Percentiles rank a stretch among this genome's conserved stretches.
Evolutionary conservation across 1,140 invertebrate genomes (phyloP).

Genomic region (Psilanteris sp.): DNA sequence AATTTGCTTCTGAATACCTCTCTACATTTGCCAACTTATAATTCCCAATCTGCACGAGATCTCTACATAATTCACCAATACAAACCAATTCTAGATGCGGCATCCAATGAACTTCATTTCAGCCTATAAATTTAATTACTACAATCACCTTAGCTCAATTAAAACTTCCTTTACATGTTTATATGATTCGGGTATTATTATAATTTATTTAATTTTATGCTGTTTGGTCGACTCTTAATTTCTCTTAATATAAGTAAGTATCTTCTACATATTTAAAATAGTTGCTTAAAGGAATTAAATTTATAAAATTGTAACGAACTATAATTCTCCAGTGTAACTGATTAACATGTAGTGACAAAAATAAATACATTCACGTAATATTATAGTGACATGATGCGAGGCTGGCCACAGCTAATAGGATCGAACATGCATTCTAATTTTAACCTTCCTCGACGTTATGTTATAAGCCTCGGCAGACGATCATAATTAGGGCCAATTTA

Average conservation of each 20-base stretch:
- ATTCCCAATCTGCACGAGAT: conserved; percentile 9
- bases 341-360: conserved; percentile 52
- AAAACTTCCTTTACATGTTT: conserved; percentile 11
- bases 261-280: conserved; percentile 11
- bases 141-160: conserved; percentile 26
- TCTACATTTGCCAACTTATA: conserved; percentile 1
- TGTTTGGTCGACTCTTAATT: no score
- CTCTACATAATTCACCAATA: conserved; percentile 25
- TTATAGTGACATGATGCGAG: conserved; percentile 26
- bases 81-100: conserved; percentile 8
- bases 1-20: conserved; percentile 8
- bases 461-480: conserved; percentile 40
- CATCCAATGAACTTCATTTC: conserved; percentile 29
- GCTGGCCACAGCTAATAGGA: conserved; percentile 49
- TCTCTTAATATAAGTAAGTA: no score
- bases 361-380: conserved; percentile 46
- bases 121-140: conserved; percentile 38
- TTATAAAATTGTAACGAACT: conserved; percentile 36
- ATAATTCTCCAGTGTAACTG: conserved; percentile 20
- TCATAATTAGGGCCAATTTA: conserved; percentile 63
- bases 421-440: conserved; percentile 60
- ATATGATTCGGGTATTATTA: not conserved
- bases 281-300: conserved; percentile 66
- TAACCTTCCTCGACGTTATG: conserved; percentile 45
- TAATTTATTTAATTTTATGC: no score